Evolutionary conservation across 2,113 vertebrate species (phyloP).

Genomic region (Ploceus nigricollis): DNA sequence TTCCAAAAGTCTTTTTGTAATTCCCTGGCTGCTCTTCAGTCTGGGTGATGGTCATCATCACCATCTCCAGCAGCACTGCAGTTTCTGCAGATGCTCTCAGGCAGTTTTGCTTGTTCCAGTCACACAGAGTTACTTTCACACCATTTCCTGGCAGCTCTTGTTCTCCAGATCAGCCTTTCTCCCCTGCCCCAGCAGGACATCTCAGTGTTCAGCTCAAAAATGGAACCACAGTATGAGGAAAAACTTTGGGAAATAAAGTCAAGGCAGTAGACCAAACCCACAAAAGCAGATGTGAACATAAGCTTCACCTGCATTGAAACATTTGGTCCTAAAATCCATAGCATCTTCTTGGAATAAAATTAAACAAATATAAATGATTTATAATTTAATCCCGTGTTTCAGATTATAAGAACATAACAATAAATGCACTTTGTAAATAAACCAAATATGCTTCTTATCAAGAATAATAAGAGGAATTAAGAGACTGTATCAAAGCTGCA

Average conservation of each 20-base stretch:
- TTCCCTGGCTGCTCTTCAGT: not conserved
- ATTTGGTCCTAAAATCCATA: not conserved
- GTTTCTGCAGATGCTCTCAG: not conserved
- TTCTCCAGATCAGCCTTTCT: not conserved
- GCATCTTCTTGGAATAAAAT: not conserved
- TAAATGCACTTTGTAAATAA: not conserved
- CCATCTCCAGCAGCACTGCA: not conserved
- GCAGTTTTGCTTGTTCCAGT: not conserved
- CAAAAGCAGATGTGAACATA: not conserved
- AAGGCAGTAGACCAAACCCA: not conserved
- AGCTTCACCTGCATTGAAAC: not conserved
- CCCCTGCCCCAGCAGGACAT: not conserved
- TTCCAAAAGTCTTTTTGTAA: not conserved
- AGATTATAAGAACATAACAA: not conserved
- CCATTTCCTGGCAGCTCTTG: not conserved
- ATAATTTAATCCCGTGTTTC: not conserved
- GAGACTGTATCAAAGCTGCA: not conserved
- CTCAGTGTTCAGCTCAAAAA: not conserved
- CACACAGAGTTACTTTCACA: not conserved
- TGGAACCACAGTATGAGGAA: not conserved
- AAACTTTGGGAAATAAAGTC: not conserved
- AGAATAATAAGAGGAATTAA: not conserved
- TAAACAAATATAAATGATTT: not conserved
- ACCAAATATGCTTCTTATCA: not conserved
- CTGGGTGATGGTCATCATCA: not conserved